A percentile compares a stretch with the other conserved stretches of the same genome.
Evolutionary conservation across 2,797 vertebrate species (phyloP).

Genomic region (Onychomys leucogaster): DNA sequence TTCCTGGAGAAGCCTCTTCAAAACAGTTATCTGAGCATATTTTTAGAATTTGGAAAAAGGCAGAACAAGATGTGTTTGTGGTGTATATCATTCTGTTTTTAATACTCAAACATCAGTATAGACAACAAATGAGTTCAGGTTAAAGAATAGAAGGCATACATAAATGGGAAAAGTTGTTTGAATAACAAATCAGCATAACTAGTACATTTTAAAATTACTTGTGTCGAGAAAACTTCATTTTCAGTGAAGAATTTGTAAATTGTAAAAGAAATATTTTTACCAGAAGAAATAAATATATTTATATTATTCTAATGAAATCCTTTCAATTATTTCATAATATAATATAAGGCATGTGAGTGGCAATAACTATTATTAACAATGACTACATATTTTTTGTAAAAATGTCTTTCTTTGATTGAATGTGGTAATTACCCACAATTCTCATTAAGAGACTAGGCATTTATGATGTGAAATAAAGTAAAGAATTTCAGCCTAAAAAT

Average conservation of each 20-base stretch:
- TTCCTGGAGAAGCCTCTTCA: not conserved
- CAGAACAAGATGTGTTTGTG: not conserved
- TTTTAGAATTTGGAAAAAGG: not conserved
- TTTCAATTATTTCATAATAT: not conserved
- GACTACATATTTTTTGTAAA: conserved; percentile 23
- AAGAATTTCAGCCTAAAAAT: conserved; percentile 51
- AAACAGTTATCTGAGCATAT: not conserved
- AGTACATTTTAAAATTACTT: not conserved
- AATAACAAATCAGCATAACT: not conserved
- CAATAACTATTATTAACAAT: not conserved
- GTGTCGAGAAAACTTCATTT: not conserved
- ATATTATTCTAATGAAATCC: not conserved
- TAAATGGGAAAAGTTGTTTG: not conserved
- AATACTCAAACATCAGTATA: not conserved
- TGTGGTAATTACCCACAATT: not conserved
- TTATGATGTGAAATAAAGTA: conserved; percentile 53
- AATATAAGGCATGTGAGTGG: not conserved
- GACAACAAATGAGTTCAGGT: not conserved
- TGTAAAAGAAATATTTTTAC: not conserved
- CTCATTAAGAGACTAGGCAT: conserved; percentile 24
- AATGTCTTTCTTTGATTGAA: conserved; percentile 10
- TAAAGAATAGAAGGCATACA: not conserved
- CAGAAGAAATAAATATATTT: not conserved
- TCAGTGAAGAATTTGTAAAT: not conserved
- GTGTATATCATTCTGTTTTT: not conserved